A percentile compares a stretch with the other conserved stretches of the same genome.
phyloP scores from a whole-genome alignment of 2,113 vertebrate genomes.

The Steatornis caripensis region DNA sequence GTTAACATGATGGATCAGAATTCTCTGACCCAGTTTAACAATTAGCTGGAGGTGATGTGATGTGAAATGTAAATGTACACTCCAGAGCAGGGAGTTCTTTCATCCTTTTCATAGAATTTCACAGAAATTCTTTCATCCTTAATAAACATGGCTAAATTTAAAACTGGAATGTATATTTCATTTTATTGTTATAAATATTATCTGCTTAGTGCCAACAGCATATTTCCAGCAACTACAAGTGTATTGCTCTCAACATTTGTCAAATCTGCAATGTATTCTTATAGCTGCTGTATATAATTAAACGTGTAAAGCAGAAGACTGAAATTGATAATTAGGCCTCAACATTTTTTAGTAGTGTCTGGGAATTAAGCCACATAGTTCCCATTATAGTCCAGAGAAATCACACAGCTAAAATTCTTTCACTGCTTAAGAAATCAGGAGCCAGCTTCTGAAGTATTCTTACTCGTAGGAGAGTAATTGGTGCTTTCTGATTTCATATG shows the following conservation, averaged over 20 bases:
- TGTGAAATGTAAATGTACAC: slow-evolving; percentile 38
- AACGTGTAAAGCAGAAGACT: neutral
- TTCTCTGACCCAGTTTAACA: slow-evolving; percentile 60
- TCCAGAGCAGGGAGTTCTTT: slow-evolving; percentile 18
- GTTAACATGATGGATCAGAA: slow-evolving; percentile 42
- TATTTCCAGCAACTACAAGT: neutral
- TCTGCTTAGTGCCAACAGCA: neutral
- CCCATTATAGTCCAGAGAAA: neutral
- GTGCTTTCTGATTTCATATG: neutral
- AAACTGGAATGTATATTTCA: slow-evolving; percentile 14
- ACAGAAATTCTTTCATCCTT: slow-evolving; percentile 30
- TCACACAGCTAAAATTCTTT: neutral
- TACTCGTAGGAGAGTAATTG: neutral
- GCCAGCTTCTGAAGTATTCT: neutral
- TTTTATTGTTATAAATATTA: slow-evolving; percentile 44
- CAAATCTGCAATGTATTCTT: neutral
- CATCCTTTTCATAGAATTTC: slow-evolving; percentile 33
- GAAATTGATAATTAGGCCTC: slow-evolving; percentile 21
- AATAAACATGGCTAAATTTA: slow-evolving; percentile 36
- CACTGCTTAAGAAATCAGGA: neutral
- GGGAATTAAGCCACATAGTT: neutral
- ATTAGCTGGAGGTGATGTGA: slow-evolving; percentile 1
- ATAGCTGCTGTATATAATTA: neutral
- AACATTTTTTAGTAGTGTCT: neutral
- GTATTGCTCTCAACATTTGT: neutral